A percentile compares a stretch with the other conserved stretches of the same genome.
Conservation (phyloP, 2,113 vertebrate genomes). For the Calypte anna region DNA sequence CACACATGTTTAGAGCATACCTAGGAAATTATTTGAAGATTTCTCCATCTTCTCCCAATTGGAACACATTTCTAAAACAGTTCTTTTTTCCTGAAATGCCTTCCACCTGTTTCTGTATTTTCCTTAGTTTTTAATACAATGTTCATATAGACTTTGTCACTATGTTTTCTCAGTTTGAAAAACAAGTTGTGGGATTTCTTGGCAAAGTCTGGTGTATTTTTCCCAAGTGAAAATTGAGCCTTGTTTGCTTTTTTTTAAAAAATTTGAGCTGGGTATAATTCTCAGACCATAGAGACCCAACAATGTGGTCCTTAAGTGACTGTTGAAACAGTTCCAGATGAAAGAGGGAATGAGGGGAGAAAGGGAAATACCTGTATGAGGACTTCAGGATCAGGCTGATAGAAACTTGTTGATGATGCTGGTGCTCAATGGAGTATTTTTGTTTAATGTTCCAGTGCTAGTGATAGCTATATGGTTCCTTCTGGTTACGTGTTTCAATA, state of each 20-base stretch:
- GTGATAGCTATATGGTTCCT: slow-evolving; percentile 8
- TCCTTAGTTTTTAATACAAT: background rate
- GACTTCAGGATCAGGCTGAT: background rate
- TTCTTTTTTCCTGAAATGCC: background rate
- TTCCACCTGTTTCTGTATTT: background rate
- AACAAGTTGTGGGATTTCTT: background rate
- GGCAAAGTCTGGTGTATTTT: background rate
- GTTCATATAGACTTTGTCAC: background rate
- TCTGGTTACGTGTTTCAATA: slow-evolving; percentile 10
- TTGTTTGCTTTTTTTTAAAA: background rate
- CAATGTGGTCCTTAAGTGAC: background rate
- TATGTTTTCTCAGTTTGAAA: background rate
- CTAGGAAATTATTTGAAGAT: slow-evolving; percentile 13
- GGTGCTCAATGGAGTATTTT: slow-evolving; percentile 10
- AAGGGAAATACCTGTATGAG: background rate
- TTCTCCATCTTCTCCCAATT: slow-evolving; percentile 32
- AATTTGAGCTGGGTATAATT: background rate
- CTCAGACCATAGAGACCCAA: background rate
- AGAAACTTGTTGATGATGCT: slow-evolving; percentile 34
- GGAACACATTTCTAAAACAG: background rate
- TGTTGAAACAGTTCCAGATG: background rate
- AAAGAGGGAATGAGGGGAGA: background rate
- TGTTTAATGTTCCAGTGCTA: slow-evolving; percentile 36
- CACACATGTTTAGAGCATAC: slow-evolving; percentile 5
- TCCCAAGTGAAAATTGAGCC: background rate